Conservation (phyloP, 2,113 vertebrate genomes). For the Corvus cornix region DNA sequence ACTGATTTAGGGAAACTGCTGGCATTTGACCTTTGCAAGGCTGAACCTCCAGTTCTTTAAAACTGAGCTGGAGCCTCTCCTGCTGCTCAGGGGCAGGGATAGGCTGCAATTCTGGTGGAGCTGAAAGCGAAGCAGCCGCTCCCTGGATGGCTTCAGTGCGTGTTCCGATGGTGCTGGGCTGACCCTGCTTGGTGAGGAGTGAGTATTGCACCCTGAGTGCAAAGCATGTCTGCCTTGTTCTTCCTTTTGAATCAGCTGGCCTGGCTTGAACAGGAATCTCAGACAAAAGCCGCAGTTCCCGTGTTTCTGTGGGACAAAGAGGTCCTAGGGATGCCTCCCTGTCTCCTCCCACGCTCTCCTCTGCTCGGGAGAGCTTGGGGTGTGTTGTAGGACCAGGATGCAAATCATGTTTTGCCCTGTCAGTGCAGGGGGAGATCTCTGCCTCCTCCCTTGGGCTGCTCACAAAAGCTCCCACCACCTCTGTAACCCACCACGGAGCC, state of each 20-base stretch:
- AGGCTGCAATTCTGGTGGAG: not conserved
- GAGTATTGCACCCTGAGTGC: not conserved
- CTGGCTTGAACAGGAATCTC: not conserved
- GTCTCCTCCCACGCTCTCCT: not conserved
- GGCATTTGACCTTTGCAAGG: not conserved
- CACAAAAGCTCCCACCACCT: not conserved
- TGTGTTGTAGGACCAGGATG: accelerated
- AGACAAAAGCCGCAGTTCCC: accelerated
- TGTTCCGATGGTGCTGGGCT: not conserved
- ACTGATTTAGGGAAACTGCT: not conserved
- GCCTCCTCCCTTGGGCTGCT: accelerated
- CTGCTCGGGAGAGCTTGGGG: not conserved
- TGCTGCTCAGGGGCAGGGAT: not conserved
- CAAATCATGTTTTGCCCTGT: accelerated
- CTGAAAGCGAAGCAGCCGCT: not conserved
- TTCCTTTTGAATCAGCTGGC: not conserved
- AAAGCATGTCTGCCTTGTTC: accelerated
- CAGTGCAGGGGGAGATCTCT: not conserved
- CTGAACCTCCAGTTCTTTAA: not conserved
- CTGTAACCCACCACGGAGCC: not conserved
- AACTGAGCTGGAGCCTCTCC: not conserved
- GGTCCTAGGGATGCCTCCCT: not conserved
- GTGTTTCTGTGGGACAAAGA: not conserved
- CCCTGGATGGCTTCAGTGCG: accelerated
- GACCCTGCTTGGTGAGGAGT: conserved; percentile 28